Evolutionary conservation across 2,797 vertebrate genomes (phyloP).

Genomic region (Antrozous pallidus): DNA sequence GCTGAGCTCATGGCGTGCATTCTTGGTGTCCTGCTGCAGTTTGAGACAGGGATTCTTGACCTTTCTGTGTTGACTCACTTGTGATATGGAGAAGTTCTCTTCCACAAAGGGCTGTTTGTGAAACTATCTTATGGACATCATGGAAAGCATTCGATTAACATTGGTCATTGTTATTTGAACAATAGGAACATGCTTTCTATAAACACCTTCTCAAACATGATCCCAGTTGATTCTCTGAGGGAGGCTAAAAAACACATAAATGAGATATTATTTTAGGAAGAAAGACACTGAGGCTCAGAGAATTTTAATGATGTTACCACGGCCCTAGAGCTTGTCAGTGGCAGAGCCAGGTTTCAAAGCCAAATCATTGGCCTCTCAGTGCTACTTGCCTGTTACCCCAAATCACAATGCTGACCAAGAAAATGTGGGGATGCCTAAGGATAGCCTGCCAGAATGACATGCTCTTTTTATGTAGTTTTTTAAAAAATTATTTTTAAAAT

Average conservation of each 20-base stretch:
- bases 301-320: not conserved
- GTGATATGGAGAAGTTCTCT: not conserved
- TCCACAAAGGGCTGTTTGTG: not conserved
- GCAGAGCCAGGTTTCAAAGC: not conserved
- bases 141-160: not conserved
- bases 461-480: not conserved
- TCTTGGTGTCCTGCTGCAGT: not conserved
- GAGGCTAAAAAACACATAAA: not conserved
- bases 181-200: not conserved
- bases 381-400: not conserved
- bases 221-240: not conserved
- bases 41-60: not conserved
- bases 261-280: not conserved
- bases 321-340: not conserved
- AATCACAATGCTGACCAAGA: not conserved
- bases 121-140: not conserved
- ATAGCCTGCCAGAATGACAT: not conserved
- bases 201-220: not conserved
- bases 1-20: not conserved
- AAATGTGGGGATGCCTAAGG: not conserved
- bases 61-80: not conserved
- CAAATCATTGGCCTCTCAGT: not conserved
- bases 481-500: not conserved
- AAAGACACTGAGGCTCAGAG: not conserved
- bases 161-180: not conserved